phyloP scores from a whole-genome alignment of 64 coral and sea anemone genomes.

The Pachyseris speciosa region DNA sequence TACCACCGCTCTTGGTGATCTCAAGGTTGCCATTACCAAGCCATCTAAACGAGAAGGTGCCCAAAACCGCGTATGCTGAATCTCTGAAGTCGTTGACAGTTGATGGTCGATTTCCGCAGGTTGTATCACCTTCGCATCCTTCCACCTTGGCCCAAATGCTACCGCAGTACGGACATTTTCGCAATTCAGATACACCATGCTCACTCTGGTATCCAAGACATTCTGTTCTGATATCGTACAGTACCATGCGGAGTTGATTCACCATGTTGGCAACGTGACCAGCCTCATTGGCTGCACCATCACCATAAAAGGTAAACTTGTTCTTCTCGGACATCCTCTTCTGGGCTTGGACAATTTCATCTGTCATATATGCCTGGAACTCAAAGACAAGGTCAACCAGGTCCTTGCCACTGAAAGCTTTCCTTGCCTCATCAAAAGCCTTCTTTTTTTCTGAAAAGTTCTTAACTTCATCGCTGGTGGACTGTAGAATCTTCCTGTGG shows the following conservation, averaged over 20 bases:
- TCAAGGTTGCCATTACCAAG: background rate
- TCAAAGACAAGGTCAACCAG: constrained; percentile 59
- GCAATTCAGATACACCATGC: constrained; percentile 43
- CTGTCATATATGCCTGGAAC: constrained; percentile 60
- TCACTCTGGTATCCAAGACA: constrained; percentile 47
- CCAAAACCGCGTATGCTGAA: constrained; percentile 6
- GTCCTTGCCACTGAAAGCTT: constrained; percentile 15
- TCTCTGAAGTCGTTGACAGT: constrained; percentile 15
- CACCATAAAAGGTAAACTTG: constrained; percentile 46
- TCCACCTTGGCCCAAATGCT: constrained; percentile 10
- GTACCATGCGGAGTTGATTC: constrained; percentile 54
- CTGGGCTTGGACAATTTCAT: constrained; percentile 57
- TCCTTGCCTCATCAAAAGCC: background rate
- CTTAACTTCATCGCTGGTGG: constrained; percentile 21
- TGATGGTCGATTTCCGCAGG: background rate
- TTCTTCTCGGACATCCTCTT: constrained; percentile 44
- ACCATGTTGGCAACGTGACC: constrained; percentile 55
- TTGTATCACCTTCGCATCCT: background rate
- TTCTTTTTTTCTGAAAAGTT: background rate
- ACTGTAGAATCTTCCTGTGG: constrained; percentile 12
- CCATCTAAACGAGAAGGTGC: constrained; percentile 17
- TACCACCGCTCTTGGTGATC: background rate
- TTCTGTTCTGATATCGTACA: constrained; percentile 51
- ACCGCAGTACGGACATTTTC: constrained; percentile 14
- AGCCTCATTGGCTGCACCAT: constrained; percentile 58